These are phyloP conservation scores for Darevskia mixta DNA, from an alignment of 2,797 vertebrate species.

Conservation along the genomic window DNA sequence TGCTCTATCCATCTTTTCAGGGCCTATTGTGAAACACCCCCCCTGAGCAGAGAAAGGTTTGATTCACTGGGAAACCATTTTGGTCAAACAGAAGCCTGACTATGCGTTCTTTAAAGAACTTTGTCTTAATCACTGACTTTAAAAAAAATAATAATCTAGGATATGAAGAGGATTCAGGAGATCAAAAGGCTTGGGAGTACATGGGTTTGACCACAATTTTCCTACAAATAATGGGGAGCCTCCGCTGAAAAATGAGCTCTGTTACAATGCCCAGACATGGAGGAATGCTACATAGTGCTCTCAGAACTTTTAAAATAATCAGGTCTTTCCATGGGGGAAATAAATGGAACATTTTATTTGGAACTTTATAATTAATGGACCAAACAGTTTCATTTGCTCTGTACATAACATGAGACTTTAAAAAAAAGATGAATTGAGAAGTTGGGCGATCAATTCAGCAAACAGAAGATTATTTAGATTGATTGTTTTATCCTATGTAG, in stretches of 20 bases:
- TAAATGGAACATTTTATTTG: conserved; percentile 71
- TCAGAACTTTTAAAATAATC: conserved; percentile 65
- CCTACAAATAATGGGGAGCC: conserved; percentile 74
- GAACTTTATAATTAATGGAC: conserved; percentile 70
- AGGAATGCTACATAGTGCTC: conserved; percentile 66
- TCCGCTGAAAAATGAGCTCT: conserved; percentile 75
- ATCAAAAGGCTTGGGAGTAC: conserved; percentile 81
- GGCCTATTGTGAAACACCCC: conserved; percentile 83
- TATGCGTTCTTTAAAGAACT: conserved; percentile 80
- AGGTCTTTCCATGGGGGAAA: conserved; percentile 48
- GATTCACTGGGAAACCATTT: conserved; percentile 85
- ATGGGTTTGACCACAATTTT: conserved; percentile 75
- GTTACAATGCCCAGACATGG: conserved; percentile 76
- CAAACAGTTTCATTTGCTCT: conserved; percentile 64
- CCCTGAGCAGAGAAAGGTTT: conserved; percentile 84
- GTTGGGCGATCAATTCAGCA: background rate
- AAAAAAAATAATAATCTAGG: conserved; percentile 68
- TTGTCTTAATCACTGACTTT: conserved; percentile 82
- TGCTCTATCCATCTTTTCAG: conserved; percentile 88
- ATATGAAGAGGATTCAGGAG: conserved; percentile 85
- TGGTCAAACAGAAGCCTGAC: conserved; percentile 81
- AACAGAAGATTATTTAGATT: conserved; percentile 41
- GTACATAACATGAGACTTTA: conserved; percentile 53
- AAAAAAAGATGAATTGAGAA: conserved; percentile 38
- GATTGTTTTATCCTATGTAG: background rate